phyloP scores from a whole-genome alignment of 2,113 vertebrate genomes.

The Brachypodius melanocephalos region DNA sequence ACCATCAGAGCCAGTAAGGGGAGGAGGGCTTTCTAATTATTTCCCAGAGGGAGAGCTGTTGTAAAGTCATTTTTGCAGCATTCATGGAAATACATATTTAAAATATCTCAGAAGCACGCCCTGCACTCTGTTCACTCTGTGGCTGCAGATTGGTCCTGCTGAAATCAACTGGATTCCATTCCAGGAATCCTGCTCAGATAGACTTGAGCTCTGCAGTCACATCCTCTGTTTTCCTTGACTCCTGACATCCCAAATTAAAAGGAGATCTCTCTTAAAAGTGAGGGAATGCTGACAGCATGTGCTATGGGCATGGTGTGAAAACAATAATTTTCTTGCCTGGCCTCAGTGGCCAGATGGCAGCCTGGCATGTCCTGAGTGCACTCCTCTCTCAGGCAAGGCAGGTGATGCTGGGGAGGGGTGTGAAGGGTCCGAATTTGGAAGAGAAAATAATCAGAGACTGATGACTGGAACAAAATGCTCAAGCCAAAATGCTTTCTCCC shows the following conservation, averaged over 20 bases:
- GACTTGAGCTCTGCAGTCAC: background rate
- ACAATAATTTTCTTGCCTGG: background rate
- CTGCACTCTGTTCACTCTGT: background rate
- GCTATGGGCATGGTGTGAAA: background rate
- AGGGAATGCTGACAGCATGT: background rate
- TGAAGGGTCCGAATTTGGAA: background rate
- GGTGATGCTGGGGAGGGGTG: conserved; percentile 15
- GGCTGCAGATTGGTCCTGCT: background rate
- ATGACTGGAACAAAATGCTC: conserved; percentile 12
- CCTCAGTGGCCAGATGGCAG: background rate
- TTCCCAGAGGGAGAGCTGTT: background rate
- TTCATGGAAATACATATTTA: background rate
- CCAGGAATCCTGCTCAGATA: background rate
- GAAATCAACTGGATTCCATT: background rate
- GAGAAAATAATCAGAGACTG: background rate
- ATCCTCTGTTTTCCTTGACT: background rate
- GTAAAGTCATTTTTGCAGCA: background rate
- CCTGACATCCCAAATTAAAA: background rate
- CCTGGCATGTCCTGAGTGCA: background rate
- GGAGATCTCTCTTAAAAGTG: background rate
- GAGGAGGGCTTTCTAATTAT: background rate
- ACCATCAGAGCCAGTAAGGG: background rate
- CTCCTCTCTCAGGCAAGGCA: background rate
- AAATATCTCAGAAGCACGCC: background rate
- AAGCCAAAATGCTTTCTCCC: conserved; percentile 4